A percentile compares a stretch with the other conserved stretches of the same genome.
Evolutionary conservation across 2,888 invertebrate genomes (phyloP).

Genomic region (Leptarthrus brevirostris): DNA sequence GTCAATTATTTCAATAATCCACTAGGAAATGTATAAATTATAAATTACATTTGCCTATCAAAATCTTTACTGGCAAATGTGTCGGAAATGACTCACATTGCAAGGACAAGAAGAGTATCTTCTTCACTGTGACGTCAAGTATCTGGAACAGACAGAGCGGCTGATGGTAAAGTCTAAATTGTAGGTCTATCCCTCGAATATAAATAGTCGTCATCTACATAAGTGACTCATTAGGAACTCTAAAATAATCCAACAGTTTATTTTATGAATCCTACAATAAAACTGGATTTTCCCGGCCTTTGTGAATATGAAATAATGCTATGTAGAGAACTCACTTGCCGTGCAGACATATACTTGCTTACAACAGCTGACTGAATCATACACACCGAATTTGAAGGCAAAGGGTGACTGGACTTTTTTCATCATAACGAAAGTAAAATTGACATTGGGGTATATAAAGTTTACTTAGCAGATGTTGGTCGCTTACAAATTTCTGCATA

Average conservation of each 20-base stretch:
- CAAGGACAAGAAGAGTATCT: no score
- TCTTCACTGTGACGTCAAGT: no score
- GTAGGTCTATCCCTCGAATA: no score
- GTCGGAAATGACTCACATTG: no score
- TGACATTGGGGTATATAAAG: not conserved
- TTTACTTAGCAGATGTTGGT: not conserved
- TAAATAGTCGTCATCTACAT: not conserved
- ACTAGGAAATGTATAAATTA: no score
- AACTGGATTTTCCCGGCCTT: not conserved
- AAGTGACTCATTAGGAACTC: constrained; percentile 25
- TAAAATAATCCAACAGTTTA: not conserved
- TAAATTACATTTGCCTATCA: no score
- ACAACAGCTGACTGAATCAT: constrained; percentile 21
- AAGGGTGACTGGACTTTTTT: constrained; percentile 17
- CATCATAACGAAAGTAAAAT: constrained; percentile 2
- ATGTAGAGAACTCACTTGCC: not conserved
- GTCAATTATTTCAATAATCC: no score
- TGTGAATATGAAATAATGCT: not conserved
- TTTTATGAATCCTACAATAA: not conserved
- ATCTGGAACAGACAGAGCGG: no score
- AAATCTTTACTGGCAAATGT: no score
- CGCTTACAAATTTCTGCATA: no score
- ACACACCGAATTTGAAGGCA: not conserved
- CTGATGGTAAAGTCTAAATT: no score
- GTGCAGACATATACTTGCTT: not conserved